Conservation (phyloP, 2,113 vertebrate genomes). For the Dicaeum eximium region DNA sequence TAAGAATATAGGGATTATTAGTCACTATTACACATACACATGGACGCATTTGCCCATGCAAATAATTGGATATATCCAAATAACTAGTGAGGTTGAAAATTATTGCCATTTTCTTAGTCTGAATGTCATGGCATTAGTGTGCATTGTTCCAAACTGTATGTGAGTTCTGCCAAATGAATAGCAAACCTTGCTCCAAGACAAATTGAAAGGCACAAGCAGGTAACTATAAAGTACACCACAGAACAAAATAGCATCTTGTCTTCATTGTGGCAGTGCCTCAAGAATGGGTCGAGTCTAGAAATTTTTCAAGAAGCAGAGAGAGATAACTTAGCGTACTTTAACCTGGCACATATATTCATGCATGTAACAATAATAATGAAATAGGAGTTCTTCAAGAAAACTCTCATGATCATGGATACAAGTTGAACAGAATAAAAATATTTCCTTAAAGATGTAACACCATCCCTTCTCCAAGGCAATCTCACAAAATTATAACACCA, state of each 20-base stretch:
- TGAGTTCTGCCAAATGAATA: background rate
- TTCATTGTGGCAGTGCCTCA: background rate
- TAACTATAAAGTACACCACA: background rate
- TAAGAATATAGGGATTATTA: conserved; percentile 41
- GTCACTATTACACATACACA: conserved; percentile 1
- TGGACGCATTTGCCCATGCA: conserved; percentile 39
- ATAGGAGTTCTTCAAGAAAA: background rate
- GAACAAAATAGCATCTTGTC: background rate
- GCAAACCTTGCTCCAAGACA: conserved; percentile 1
- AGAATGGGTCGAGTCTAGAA: background rate
- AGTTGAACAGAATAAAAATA: background rate
- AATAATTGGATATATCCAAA: conserved; percentile 59
- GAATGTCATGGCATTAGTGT: conserved; percentile 22
- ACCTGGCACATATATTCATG: background rate
- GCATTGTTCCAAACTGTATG: background rate
- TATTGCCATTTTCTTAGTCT: conserved; percentile 49
- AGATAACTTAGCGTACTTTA: background rate
- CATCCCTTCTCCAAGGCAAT: background rate
- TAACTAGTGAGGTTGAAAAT: conserved; percentile 56
- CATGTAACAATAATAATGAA: background rate
- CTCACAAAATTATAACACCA: background rate
- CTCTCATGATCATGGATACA: background rate
- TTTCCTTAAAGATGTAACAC: background rate
- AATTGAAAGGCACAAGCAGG: background rate
- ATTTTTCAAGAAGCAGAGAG: background rate